Evolutionary conservation across 2,113 vertebrate genomes (phyloP), one percentile per base, ranked within the genome.

Genomic region (Cnemophilus loriae): DNA sequence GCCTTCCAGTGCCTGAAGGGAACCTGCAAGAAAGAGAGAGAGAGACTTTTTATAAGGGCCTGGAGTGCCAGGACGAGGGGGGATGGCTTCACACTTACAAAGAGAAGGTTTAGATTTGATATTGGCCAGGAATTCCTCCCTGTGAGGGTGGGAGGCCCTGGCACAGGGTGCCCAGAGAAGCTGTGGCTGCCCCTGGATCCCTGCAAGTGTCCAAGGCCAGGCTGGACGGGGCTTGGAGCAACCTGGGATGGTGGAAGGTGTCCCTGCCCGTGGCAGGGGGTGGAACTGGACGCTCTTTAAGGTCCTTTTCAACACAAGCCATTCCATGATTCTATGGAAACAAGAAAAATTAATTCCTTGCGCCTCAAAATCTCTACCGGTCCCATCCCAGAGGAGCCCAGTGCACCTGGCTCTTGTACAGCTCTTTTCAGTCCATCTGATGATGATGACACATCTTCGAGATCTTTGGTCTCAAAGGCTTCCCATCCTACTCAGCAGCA

Each of bases 241-340:
- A 0, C 19, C 39, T 28, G n/a, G 37, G 13, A 23, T 0, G 10
- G 19, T 67, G 39, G 28, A 1, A 82, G 23, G 1, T 52, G 19
- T 67, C 44, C 19, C 52, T 65, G 52, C 41, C 28, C 71, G 35
- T 35, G 53, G 52, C 70, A 74, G 41, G 41, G 21, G 11, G n/a
- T 35, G 35, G 56, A 2, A 30, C 3, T 4, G 16, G 30, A 60
- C 47, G 20, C 2, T 37, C 33, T 77, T 52, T 32, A 33, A 52
- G 21, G 7, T 52, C 61, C 39, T 30, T 56, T 32, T 7, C 46
- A 82, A 30, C 13, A 24, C 37, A 60, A 46, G 9, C 39, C n/a
- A 32, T 4, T 46, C 11, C 8, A 7, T 9, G 23, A n/a, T 59
- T 17, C 7, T 20, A 28, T 17, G 28, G 49, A 73, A 73, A 63